These are phyloP conservation scores for Aleiodes alternator DNA, from an alignment of 2,888 invertebrate genomes.

Conservation along the genomic window DNA sequence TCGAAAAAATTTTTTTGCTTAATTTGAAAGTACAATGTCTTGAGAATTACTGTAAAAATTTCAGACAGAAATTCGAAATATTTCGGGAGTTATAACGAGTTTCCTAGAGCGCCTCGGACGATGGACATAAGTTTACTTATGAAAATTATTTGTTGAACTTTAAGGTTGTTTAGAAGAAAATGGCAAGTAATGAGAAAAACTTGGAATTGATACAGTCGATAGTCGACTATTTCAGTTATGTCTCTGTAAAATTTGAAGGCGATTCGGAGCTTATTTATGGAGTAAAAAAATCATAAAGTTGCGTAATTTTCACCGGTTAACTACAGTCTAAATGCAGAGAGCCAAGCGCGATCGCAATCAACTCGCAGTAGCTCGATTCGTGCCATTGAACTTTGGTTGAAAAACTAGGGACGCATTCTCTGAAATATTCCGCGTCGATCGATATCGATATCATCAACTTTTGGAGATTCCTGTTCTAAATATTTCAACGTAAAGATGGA, in stretches of 20 bases:
- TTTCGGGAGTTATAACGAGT: too few relatives aligned
- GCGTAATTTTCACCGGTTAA: constrained; percentile 15
- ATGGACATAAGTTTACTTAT: too few relatives aligned
- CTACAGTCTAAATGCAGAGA: constrained; percentile 30
- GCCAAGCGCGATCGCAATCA: constrained; percentile 30
- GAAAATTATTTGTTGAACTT: too few relatives aligned
- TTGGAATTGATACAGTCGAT: background rate
- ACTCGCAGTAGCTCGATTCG: constrained; percentile 20
- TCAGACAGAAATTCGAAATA: too few relatives aligned
- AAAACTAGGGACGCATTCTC: constrained; percentile 15
- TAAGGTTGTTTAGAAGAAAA: too few relatives aligned
- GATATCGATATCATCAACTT: background rate
- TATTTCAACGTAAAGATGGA: constrained; percentile 7
- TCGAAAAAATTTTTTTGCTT: too few relatives aligned
- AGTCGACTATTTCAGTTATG: constrained; percentile 44
- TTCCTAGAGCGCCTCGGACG: too few relatives aligned
- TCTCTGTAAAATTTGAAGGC: constrained; percentile 28
- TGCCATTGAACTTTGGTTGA: constrained; percentile 34
- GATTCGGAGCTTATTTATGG: constrained; percentile 24
- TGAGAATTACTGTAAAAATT: too few relatives aligned
- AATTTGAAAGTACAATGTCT: too few relatives aligned
- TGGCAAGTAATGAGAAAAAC: too few relatives aligned
- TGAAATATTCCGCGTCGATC: constrained; percentile 38
- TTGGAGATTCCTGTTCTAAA: background rate
- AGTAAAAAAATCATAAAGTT: constrained; percentile 6